A percentile compares a stretch with the other conserved stretches of the same genome.
phyloP scores from a whole-genome alignment of 2,888 invertebrate species.

The Latheticus oryzae region DNA sequence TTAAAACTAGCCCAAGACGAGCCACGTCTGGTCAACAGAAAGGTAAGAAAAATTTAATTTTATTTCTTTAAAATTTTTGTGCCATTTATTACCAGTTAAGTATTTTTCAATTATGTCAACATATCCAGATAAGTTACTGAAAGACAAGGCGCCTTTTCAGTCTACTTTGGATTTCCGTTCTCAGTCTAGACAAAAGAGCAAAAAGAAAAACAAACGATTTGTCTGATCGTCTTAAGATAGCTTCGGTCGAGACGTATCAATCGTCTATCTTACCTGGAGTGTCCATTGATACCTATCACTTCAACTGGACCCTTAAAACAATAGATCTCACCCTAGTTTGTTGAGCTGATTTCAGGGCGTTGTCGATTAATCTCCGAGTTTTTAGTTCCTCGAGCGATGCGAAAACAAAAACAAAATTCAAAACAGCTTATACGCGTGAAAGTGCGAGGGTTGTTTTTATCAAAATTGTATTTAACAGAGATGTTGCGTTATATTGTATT shows the following conservation, averaged over 20 bases:
- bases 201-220: slow-evolving; percentile 54
- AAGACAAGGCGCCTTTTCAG: slow-evolving; percentile 25
- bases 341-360: slow-evolving; percentile 37
- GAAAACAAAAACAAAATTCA: slow-evolving; percentile 5
- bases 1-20: slow-evolving; percentile 87
- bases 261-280: slow-evolving; percentile 50
- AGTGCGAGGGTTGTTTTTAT: slow-evolving; percentile 13
- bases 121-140: slow-evolving; percentile 24
- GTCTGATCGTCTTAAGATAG: slow-evolving; percentile 51
- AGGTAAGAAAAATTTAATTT: slow-evolving; percentile 74
- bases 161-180: too few relatives aligned
- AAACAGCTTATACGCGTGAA: neutral
- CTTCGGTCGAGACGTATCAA: slow-evolving; percentile 53
- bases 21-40: slow-evolving; percentile 84
- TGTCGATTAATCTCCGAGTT: slow-evolving; percentile 7
- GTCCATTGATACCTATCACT: slow-evolving; percentile 11
- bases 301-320: slow-evolving; percentile 40
- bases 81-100: slow-evolving; percentile 10
- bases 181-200: slow-evolving; percentile 52
- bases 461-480: slow-evolving; percentile 20
- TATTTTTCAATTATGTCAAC: slow-evolving; percentile 22
- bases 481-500: slow-evolving; percentile 10
- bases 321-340: slow-evolving; percentile 41
- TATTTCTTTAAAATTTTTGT: neutral
- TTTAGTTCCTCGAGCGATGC: neutral